Conservation (phyloP, 1,140 invertebrate species). For the Meloidogyne chitwoodi region DNA sequence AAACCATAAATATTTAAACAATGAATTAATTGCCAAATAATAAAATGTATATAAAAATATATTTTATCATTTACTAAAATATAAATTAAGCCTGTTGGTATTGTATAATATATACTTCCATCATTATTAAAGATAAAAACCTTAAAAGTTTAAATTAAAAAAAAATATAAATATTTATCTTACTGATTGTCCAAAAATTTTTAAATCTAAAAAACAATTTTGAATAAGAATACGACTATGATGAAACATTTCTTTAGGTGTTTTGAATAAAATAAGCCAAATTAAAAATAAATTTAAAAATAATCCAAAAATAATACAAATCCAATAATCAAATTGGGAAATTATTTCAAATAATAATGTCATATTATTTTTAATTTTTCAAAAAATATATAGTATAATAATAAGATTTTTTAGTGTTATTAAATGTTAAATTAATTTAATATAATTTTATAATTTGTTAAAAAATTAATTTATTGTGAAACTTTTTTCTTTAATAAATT, state of each 20-base stretch:
- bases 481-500: too few species aligned
- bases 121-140: not conserved
- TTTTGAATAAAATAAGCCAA: not conserved
- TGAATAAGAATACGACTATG: not conserved
- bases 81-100: not conserved
- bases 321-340: not conserved
- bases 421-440: too few species aligned
- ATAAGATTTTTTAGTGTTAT: too few species aligned
- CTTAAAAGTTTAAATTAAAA: not conserved
- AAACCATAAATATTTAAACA: not conserved
- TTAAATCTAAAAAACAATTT: not conserved
- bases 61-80: not conserved
- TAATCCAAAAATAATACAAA: not conserved
- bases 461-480: too few species aligned
- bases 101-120: not conserved
- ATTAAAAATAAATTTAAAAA: not conserved
- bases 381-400: too few species aligned
- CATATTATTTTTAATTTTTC: too few species aligned
- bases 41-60: not conserved
- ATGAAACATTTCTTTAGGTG: not conserved
- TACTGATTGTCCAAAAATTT: not conserved
- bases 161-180: not conserved
- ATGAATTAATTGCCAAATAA: not conserved
- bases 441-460: too few species aligned
- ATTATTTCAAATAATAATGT: not conserved